Base-by-base conservation (phyloP, 2,888 invertebrate species). In the Drosophila ezoana region DNA sequence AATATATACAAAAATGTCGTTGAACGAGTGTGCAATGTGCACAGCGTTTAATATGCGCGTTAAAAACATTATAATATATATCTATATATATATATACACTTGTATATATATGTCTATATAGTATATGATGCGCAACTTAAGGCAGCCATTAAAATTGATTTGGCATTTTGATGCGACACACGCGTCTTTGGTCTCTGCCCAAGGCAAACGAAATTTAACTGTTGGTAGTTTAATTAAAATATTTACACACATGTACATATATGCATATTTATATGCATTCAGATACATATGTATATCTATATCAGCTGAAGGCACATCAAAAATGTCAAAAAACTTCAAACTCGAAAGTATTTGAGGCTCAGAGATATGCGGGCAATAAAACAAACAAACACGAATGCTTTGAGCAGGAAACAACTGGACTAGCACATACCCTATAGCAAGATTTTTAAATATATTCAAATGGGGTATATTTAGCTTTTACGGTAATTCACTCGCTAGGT, bases 131-230 rank as follows among this genome's bases (percentile, higher is more conserved):
- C 38, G 56, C 37, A 49, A 41, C 57, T 66, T 53, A 58, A 40
- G 38, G 64, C 23, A 41, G 40, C 56, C 20, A 59, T 28, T 67
- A 54, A 85, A 81, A 81, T 81, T 79, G 87, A 72, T 82, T 82
- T 85, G 76, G 70, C 86, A 82, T 87, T 82, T 65, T 69, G 73
- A 82, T 82, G 88, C 83, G 76, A 65, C 49, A 70, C 81, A 82
- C 87, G 87, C 85, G 87, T 81, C 8, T 78, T 62, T 66, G 48
- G 65, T 4, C n/a, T 37, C 16, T 9, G 33, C 33, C 40, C 60
- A 72, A 66, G 72, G 77, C 73, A 57, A 70, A 10, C 33, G 49
- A 41, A 44, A 44, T 47, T 14, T 38, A 48, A 41, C 62, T 54
- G 76, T 9, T 58, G 75, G 40, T 58, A 51, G 43, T 52, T 62